Evolutionary conservation across 2,797 vertebrate species (phyloP).

Genomic region (Crenuchus spilurus): DNA sequence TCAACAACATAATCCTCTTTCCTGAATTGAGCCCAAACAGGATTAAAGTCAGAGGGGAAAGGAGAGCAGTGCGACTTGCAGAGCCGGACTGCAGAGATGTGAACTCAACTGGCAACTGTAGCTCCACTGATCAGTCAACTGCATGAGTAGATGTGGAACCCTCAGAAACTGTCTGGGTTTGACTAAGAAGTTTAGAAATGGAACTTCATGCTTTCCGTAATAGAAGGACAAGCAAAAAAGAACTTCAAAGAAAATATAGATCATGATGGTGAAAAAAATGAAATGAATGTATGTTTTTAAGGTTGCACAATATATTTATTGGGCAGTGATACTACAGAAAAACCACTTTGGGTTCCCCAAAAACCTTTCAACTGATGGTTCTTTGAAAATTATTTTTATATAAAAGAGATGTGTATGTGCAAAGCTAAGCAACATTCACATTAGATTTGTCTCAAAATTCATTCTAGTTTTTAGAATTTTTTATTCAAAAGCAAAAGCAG

Average conservation of each 20-base stretch:
- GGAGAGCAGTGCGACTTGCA: constrained; percentile 63
- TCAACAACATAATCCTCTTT: constrained; percentile 78
- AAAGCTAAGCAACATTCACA: no score
- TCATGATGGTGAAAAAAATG: not conserved
- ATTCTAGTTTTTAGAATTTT: no score
- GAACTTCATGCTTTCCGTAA: not conserved
- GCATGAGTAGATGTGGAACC: not conserved
- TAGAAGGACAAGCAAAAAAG: not conserved
- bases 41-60: constrained; percentile 73
- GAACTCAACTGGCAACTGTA: constrained; percentile 3
- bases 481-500: no score
- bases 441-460: no score
- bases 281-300: no score
- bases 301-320: no score
- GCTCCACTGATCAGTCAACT: not conserved
- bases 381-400: no score
- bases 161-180: not conserved
- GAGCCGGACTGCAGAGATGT: constrained; percentile 10
- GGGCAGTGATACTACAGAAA: no score
- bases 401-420: no score
- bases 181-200: not conserved
- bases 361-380: no score
- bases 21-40: constrained; percentile 77
- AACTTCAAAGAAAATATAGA: not conserved
- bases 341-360: no score